Conservation (phyloP, 2,888 invertebrate species). For the Philereme transversata region DNA sequence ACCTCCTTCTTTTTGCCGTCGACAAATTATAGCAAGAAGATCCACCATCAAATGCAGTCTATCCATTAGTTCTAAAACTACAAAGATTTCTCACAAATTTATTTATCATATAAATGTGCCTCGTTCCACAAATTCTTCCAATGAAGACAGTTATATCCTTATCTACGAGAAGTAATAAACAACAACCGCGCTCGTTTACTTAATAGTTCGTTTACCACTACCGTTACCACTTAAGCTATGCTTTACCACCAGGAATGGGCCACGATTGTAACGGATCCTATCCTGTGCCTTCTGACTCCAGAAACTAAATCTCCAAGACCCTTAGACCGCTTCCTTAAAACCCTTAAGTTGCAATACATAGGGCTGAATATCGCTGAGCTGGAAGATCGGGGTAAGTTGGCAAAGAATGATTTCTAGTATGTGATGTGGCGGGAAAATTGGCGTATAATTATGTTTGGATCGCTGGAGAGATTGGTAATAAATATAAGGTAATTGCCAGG, state of each 20-base stretch:
- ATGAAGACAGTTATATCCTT: slow-evolving; percentile 15
- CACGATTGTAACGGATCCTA: slow-evolving; percentile 52
- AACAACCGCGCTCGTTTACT: slow-evolving; percentile 12
- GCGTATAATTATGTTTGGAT: slow-evolving; percentile 52
- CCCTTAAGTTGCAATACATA: slow-evolving; percentile 19
- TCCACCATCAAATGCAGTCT: too few species aligned
- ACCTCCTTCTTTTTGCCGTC: too few species aligned
- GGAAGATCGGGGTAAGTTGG: slow-evolving; percentile 14
- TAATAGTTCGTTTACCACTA: slow-evolving; percentile 41
- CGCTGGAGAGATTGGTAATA: slow-evolving; percentile 28
- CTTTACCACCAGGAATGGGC: slow-evolving; percentile 62
- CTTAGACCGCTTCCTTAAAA: not conserved
- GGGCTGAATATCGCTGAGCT: slow-evolving; percentile 25
- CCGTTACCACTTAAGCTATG: slow-evolving; percentile 58
- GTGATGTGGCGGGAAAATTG: slow-evolving; percentile 53
- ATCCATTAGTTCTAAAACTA: too few species aligned
- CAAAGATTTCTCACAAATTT: too few species aligned
- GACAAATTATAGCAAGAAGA: too few species aligned
- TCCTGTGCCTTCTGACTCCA: slow-evolving; percentile 31
- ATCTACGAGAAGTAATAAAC: slow-evolving; percentile 21
- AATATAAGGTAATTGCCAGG: slow-evolving; percentile 14
- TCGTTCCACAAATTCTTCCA: slow-evolving; percentile 10
- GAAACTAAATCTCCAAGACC: slow-evolving; percentile 6
- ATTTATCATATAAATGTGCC: too few species aligned
- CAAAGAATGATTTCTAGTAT: slow-evolving; percentile 50